Evolutionary conservation across 2,888 invertebrate species (phyloP), one percentile per base, ranked within the genome.

Genomic region (Chamaedrilus cognettii): DNA sequence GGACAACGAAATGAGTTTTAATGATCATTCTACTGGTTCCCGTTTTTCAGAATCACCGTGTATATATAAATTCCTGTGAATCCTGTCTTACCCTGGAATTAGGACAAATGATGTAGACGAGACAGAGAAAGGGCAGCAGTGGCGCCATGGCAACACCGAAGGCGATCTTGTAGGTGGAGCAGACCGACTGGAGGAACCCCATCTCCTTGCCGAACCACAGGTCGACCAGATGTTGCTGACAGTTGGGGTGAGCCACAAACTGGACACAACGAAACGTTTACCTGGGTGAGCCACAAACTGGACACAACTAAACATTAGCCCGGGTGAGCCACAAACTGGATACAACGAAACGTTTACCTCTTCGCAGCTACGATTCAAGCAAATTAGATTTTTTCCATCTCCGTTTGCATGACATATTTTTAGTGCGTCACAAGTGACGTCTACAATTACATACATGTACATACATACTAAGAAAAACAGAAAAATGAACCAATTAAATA

Each of bases 171-270:
- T 61, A 34, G 3, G 31, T 31, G 23, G 34, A 35, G 19, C 65
- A 23, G 0, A 82, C 80, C 72, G 83, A 85, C 59, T 79, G 77
- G 67, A 83, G 84, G 87, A 88, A 88, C 66, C 82, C 59, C 77
- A 85, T 80, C 85, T 86, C 87, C 50, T 85, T 84, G 0, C 87
- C 89, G 19, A 86, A 81, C 90, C 90, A 90, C 64, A 72, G 60
- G 60, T 52, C 49, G 26, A 68, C 70, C 66, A 70, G 66, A 33
- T 72, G 70, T 50, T 70, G 72, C 65, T 70, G 68, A 56, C 69
- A 68, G 61, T 70, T 71, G 2, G 71, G 70, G 51, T 71, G 71
- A 59, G 71, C 70, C 23, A 70, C 71, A 64, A 71, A 71, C 71
- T 71, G 68, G 1, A 64, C 5, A 60, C 34, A 26, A 15, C 11